phyloP scores from a whole-genome alignment of 2,797 vertebrate genomes.

The Squalus acanthias region DNA sequence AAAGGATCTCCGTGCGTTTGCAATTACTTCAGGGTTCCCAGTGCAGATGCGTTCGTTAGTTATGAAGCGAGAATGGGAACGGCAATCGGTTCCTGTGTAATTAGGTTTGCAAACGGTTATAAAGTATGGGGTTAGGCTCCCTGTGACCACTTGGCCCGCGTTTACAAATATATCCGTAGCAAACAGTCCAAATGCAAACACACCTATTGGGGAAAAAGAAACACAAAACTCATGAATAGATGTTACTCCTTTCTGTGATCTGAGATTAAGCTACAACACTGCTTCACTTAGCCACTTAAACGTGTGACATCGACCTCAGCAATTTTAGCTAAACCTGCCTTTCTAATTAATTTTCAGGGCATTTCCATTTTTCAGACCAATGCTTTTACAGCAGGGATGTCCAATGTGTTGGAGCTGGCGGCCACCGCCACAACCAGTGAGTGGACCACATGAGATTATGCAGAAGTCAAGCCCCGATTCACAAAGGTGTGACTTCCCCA shows the following conservation, averaged over 20 bases:
- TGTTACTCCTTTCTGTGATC: too few species aligned
- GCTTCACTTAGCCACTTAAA: background rate
- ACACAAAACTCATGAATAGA: background rate
- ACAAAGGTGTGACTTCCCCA: background rate
- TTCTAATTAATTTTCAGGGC: background rate
- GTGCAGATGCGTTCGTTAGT: slow-evolving; percentile 88
- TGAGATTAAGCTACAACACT: background rate
- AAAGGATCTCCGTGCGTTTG: slow-evolving; percentile 85
- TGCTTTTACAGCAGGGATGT: background rate
- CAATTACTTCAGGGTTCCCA: slow-evolving; percentile 74
- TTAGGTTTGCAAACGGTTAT: slow-evolving; percentile 93
- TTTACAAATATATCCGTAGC: slow-evolving; percentile 98
- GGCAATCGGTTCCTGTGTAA: slow-evolving; percentile 84
- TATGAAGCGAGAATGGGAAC: slow-evolving; percentile 80
- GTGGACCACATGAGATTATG: background rate
- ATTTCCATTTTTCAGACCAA: background rate
- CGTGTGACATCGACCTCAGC: background rate
- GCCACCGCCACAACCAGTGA: background rate
- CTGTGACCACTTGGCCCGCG: slow-evolving; percentile 90
- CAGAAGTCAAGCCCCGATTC: background rate
- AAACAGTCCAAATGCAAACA: slow-evolving; percentile 94
- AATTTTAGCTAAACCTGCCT: background rate
- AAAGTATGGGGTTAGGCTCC: slow-evolving; percentile 90
- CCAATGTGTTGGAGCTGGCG: too few species aligned
- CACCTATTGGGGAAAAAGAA: slow-evolving; percentile 62